Evolutionary conservation across 2,888 invertebrate species (phyloP), one percentile per base, ranked within the genome.

Genomic region (Ceramica pisi): DNA sequence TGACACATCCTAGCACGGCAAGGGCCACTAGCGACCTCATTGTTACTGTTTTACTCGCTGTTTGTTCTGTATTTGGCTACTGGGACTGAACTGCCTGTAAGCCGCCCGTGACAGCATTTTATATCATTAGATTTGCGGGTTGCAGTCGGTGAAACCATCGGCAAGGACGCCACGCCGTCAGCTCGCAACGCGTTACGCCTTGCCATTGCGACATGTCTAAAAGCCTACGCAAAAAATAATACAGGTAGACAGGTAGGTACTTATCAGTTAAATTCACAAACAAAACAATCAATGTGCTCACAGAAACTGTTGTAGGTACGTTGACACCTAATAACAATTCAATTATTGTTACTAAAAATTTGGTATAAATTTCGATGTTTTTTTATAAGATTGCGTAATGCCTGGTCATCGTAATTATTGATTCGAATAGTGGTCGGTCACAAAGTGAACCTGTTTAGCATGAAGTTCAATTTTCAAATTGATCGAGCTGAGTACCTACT

Each of bases 11-110:
- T 87, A 96, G 83, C 67, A 92, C 90, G 80, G 90, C 86, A 78
- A 96, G 91, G 92, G 93, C 95, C 91, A 92, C 90, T 60, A 96
- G 92, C 94, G 95, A 93, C 95, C 95, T 95, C 94, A 94, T 96
- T 81, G 69, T 92, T 80, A 68, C 68, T 81, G 69, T 68, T 79
- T 84, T 83, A 78, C 72, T 72, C 65, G 77, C 74, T 78, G 86
- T 90, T 91, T 91, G 92, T 92, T 92, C 87, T 89, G 88, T 90
- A 92, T 91, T 90, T 94, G 92, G 89, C 87, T 88, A 91, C 92
- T 91, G 88, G 90, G 88, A 88, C 87, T 90, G 91, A 86, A 95
- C 95, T 96, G 95, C 92, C 89, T 90, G 87, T 85, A 77, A 87
- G 84, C 83, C 84, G 88, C 83, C 87, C 83, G 91, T 90, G 90